Evolutionary conservation across 2,888 invertebrate genomes (phyloP).

Genomic region (Mesoligia furuncula): DNA sequence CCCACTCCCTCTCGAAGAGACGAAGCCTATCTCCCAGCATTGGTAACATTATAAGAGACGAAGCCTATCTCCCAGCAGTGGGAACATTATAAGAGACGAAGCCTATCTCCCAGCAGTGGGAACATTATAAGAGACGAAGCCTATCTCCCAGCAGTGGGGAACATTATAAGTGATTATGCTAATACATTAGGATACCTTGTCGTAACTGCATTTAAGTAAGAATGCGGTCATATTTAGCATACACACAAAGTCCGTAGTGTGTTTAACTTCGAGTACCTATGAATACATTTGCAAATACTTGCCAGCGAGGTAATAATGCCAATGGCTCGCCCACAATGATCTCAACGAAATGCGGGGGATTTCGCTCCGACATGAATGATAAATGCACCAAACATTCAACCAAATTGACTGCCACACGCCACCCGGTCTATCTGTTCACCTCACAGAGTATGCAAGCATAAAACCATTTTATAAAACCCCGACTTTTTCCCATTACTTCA

Average conservation of each 20-base stretch:
- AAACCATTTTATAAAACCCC: conserved; percentile 55
- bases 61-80: background rate
- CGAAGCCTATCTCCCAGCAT: background rate
- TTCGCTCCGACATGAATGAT: conserved; percentile 50
- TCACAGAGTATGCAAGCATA: conserved; percentile 57
- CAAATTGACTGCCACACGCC: conserved; percentile 55
- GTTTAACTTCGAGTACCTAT: conserved; percentile 11
- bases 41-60: background rate
- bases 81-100: background rate
- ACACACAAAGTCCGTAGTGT: background rate
- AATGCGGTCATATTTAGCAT: conserved; percentile 15
- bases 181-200: background rate
- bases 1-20: background rate
- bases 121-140: background rate
- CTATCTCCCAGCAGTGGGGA: background rate
- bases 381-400: conserved; percentile 56
- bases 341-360: conserved; percentile 46
- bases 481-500: conserved; percentile 64
- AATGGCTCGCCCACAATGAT: conserved; percentile 45
- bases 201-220: background rate
- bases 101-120: background rate
- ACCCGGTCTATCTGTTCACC: conserved; percentile 53
- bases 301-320: conserved; percentile 36
- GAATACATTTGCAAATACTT: conserved; percentile 32
- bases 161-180: background rate